Evolutionary conservation across 2,888 invertebrate species (phyloP).

Genomic region (Papilio protenor): DNA sequence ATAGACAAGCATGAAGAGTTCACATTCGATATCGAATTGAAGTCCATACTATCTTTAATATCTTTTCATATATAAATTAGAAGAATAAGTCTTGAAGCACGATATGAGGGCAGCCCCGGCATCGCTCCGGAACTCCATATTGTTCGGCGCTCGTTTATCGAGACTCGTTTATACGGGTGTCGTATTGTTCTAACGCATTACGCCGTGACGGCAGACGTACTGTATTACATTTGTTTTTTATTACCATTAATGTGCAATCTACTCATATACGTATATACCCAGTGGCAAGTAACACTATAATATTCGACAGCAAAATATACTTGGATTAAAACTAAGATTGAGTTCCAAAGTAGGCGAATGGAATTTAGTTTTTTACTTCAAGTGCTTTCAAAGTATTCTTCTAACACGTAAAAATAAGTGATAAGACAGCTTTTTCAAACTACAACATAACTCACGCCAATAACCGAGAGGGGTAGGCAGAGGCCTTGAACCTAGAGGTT

Average conservation of each 20-base stretch:
- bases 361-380: not conserved
- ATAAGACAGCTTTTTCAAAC: no score
- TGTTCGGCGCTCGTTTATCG: conserved; percentile 37
- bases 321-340: not conserved
- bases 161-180: conserved; percentile 39
- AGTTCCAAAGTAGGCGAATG: not conserved
- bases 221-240: conserved; percentile 37
- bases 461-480: no score
- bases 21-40: no score
- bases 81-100: conserved; percentile 21
- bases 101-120: conserved; percentile 25
- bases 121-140: conserved; percentile 29
- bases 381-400: not conserved
- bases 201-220: conserved; percentile 47
- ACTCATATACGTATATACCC: not conserved
- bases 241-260: conserved; percentile 32
- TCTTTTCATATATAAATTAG: not conserved
- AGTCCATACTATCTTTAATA: no score
- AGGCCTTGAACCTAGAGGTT: no score
- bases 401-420: not conserved
- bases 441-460: no score
- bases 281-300: not conserved
- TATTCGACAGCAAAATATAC: not conserved
- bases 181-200: conserved; percentile 51
- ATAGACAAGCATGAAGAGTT: no score